Conservation (phyloP, 1,140 invertebrate species). For the Gryllus bimaculatus region DNA sequence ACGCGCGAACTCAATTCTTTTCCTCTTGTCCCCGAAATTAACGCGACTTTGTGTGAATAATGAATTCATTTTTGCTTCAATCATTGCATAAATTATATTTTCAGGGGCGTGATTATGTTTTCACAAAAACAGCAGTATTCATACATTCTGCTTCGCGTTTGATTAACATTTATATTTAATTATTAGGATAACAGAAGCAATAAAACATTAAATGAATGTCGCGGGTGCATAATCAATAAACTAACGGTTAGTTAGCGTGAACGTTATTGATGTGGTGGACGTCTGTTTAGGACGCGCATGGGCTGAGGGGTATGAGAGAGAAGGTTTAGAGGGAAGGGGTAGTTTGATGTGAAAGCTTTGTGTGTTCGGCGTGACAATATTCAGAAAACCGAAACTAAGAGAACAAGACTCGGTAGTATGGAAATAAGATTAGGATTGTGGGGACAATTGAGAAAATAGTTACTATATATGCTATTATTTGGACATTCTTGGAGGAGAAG, state of each 20-base stretch:
- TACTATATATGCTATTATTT: no score
- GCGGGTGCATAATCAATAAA: not conserved
- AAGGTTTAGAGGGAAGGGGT: no score
- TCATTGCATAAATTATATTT: constrained; percentile 6
- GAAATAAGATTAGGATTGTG: no score
- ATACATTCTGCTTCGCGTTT: not conserved
- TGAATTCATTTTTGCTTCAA: not conserved
- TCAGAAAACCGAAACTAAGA: no score
- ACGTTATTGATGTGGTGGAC: not conserved
- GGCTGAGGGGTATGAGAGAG: no score
- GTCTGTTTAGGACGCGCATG: not conserved
- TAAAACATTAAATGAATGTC: not conserved
- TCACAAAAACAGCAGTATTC: not conserved
- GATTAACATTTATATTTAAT: not conserved
- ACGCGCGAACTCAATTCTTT: not conserved
- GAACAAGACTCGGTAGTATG: no score
- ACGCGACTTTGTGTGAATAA: not conserved
- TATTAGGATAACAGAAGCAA: not conserved
- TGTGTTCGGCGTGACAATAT: no score
- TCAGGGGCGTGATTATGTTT: not conserved
- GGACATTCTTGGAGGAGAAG: no score
- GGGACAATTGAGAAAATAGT: no score
- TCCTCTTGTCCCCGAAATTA: not conserved
- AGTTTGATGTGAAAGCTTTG: no score
- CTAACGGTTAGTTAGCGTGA: not conserved